Conservation (phyloP, 2,888 invertebrate genomes). For the Machimus rusticus region DNA sequence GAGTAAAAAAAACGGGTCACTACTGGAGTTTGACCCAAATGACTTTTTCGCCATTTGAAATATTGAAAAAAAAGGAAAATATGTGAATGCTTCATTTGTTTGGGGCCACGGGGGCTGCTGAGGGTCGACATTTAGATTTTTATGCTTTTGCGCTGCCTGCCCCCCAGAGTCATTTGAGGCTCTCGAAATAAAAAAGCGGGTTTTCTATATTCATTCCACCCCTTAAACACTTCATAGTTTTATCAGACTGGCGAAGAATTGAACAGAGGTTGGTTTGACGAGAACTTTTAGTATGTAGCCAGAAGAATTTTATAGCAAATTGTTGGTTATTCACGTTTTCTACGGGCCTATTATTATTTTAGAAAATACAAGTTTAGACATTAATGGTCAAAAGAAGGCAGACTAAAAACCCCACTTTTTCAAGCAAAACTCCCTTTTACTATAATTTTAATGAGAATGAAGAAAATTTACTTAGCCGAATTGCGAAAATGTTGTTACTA, state of each 20-base stretch:
- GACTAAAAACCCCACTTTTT: too few species aligned
- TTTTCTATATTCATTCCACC: neutral
- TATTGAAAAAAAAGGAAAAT: slow-evolving; percentile 10
- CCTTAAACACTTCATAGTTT: neutral
- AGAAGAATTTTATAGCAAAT: neutral
- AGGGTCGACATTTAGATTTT: neutral
- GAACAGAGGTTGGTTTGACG: neutral
- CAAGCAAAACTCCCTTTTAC: too few species aligned
- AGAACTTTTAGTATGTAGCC: neutral
- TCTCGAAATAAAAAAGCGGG: neutral
- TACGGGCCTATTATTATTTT: neutral
- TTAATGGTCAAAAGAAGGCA: too few species aligned
- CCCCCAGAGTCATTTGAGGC: neutral
- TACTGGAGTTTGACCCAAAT: slow-evolving; percentile 19
- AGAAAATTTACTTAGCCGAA: too few species aligned
- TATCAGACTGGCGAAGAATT: neutral
- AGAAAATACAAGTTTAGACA: neutral
- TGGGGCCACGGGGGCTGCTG: neutral
- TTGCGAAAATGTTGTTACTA: too few species aligned
- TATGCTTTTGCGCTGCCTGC: neutral
- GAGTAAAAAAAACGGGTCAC: neutral
- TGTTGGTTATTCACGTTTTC: neutral
- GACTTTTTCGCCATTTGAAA: slow-evolving; percentile 17
- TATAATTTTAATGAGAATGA: too few species aligned
- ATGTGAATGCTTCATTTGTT: neutral